Conservation (phyloP, 2,113 vertebrate species). For the Piaya cayana region DNA sequence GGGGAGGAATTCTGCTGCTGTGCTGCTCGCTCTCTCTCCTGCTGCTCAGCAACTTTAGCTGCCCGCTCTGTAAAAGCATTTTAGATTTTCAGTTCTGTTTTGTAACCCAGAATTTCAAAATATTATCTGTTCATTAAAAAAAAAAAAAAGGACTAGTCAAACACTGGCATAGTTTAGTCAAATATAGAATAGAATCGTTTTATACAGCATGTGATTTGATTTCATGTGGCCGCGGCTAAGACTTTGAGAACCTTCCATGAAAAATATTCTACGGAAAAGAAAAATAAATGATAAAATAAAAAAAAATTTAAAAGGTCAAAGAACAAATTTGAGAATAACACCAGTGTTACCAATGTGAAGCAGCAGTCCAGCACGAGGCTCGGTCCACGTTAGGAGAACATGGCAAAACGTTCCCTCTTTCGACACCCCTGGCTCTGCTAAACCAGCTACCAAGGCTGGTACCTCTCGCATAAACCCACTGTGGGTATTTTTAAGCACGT, state of each 20-base stretch:
- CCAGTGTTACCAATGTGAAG: slow-evolving; percentile 73
- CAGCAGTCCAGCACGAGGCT: slow-evolving; percentile 56
- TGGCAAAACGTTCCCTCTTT: slow-evolving; percentile 17
- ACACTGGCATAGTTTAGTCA: slow-evolving; percentile 82
- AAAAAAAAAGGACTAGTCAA: slow-evolving; percentile 83
- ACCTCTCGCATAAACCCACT: neutral
- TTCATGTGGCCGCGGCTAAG: slow-evolving; percentile 74
- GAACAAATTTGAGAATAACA: slow-evolving; percentile 75
- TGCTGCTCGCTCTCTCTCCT: slow-evolving; percentile 95
- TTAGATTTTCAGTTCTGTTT: slow-evolving; percentile 87
- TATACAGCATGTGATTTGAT: slow-evolving; percentile 74
- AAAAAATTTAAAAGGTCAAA: slow-evolving; percentile 61
- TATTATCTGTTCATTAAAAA: slow-evolving; percentile 83
- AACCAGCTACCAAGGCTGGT: neutral
- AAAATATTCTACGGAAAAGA: slow-evolving; percentile 72
- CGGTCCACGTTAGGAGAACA: neutral
- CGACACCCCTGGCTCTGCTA: slow-evolving; percentile 33
- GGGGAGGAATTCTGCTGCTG: slow-evolving; percentile 92
- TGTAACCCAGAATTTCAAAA: slow-evolving; percentile 83
- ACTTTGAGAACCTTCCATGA: slow-evolving; percentile 72
- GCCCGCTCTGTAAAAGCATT: slow-evolving; percentile 94
- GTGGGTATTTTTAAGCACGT: neutral
- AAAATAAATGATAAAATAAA: slow-evolving; percentile 24
- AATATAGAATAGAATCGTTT: slow-evolving; percentile 75
- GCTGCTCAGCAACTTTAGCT: slow-evolving; percentile 99